Conservation (phyloP, 2,113 vertebrate genomes). For the Mesocricetus auratus region DNA sequence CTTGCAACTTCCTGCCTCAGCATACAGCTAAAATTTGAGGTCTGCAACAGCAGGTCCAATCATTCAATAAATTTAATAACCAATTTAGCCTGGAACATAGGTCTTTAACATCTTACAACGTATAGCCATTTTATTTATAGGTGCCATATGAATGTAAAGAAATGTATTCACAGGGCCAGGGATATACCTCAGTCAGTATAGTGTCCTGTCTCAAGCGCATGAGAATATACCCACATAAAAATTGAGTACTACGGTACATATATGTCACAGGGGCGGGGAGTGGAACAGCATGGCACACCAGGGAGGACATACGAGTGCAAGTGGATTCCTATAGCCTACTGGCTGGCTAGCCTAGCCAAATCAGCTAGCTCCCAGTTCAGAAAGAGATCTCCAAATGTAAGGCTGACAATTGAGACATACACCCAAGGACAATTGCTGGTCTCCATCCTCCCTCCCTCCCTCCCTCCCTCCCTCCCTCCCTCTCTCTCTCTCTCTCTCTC, state of each 20-base stretch:
- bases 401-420: neutral
- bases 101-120: constrained; percentile 32
- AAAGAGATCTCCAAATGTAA: neutral
- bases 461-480: too few relatives aligned
- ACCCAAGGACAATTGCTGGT: neutral
- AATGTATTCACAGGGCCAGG: neutral
- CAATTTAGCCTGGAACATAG: constrained; percentile 35
- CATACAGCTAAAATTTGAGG: neutral
- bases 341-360: neutral
- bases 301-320: neutral
- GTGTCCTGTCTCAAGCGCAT: neutral
- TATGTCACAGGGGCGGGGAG: neutral
- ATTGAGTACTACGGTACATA: neutral
- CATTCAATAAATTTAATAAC: constrained; percentile 30
- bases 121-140: neutral
- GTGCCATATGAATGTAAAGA: constrained; percentile 36
- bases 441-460: neutral
- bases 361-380: too few relatives aligned
- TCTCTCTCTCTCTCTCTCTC: too few relatives aligned
- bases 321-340: neutral
- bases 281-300: neutral
- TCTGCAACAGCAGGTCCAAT: neutral
- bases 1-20: neutral
- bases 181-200: neutral
- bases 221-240: neutral